Evolutionary conservation across 2,888 invertebrate genomes (phyloP), one percentile per base, ranked within the genome.

Genomic region (Drosophila longiperda): DNA sequence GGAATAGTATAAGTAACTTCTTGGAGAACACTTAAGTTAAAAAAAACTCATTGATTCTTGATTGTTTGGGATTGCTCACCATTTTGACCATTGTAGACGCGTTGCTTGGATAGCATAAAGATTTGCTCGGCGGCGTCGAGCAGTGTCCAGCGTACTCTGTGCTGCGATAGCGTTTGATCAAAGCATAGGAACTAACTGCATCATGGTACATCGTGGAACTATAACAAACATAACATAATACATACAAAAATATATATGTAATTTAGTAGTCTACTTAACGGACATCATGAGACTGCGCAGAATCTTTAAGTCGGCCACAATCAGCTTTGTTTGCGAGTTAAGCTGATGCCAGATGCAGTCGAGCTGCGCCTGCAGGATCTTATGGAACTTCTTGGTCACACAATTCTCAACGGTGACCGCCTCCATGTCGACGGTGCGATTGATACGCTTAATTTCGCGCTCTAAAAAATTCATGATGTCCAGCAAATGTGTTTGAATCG

Each of bases 331-430:
- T 91, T 97, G 96, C 3, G 95, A 94, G 92, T 97, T 97, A 33
- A 99, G 94, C 92, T 98, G 98, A 94, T 99, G 97, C 99, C 99
- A 99, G 71, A 99, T 95, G 75, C 97, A 97, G 92, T 99, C 99
- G 80, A 99, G 93, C 91, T 98, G 98, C 2, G 95, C 94, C 90
- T 97, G 97, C 6, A 99, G 94, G 67, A 97, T 96, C 93, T 97
- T 98, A 91, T 99, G 98, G 93, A 98, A 99, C 80, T 97, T 97
- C 91, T 97, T 97, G 1, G 97, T 96, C 57, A 99, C 95, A 86
- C 98, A 98, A 94, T 98, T 98, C 94, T 99, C 99, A 45, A 97
- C 97, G 15, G 97, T 98, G 36, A 99, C 95, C 93, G 98, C 98
- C 93, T 98, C 92, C 78, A 94, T 93, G 91, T 96, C 96, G 3